Evolutionary conservation across 2,797 vertebrate genomes (phyloP), one percentile per base, ranked within the genome.

Genomic region (Ceryle rudis): DNA sequence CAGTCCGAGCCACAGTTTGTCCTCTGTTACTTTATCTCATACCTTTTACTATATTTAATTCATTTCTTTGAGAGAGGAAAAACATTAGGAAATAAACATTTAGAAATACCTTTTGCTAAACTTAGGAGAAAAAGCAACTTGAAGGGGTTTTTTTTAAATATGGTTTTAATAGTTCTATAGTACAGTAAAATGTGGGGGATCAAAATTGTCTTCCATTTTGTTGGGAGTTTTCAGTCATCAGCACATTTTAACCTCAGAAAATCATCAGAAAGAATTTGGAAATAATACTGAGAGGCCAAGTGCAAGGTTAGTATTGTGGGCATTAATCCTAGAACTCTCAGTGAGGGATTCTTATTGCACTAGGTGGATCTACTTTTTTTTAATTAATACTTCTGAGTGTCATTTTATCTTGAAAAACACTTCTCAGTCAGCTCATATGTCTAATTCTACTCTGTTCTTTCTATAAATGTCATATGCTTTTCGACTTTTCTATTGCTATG

Each of bases 21-120:
- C 81, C 51, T 96, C 80, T 91, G 15, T 58, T 81, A n/a, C 54
- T 95, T 97, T 77, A 61, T 86, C 55, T 88, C 75, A 19, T 47
- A 85, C n/a, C 42, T 85, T 73, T 91, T 51, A 5, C 25, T 93
- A 5, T 67, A 88, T 83, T 82, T 84, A 64, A 78, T 78, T 18
- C 1, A 8, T 86, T 92, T 71, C 17, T 78, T 35, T 37, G 62
- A 67, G 44, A 79, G 31, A 37, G n/a, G 46, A 78, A 70, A 60
- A 54, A 37, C 23, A 6, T 46, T 54, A 17, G 23, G 81, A 86
- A n/a, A 57, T 29, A 35, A 69, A 19, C 16, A 58, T 39, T 54
- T 23, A 73, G 46, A 64, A 86, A 71, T 29, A 55, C 0, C 0
- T 26, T 67, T 73, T 90, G 61, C 49, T 71, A 44, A 79, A 72